Conservation (phyloP, 2,888 invertebrate genomes). For the Drosophila differens region DNA sequence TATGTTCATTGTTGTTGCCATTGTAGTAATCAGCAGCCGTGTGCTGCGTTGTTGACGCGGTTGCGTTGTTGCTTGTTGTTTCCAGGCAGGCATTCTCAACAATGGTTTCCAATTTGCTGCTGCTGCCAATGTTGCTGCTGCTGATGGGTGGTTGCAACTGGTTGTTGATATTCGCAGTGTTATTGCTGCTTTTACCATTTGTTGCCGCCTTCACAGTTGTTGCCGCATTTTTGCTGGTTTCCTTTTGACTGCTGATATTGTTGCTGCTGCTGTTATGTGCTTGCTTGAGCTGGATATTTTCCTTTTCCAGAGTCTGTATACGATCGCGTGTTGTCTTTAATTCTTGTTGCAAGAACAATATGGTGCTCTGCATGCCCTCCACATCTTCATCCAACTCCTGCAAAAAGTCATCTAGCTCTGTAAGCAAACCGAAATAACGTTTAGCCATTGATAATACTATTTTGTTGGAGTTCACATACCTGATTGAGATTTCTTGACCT, state of each 20-base stretch:
- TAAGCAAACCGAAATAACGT: background rate
- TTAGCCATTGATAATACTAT: background rate
- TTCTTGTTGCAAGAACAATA: constrained; percentile 96
- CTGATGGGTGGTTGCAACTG: constrained; percentile 49
- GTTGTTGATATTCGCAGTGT: constrained; percentile 34
- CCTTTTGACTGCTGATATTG: constrained; percentile 46
- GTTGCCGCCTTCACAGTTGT: constrained; percentile 8
- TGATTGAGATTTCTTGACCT: constrained; percentile 98
- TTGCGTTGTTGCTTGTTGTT: constrained; percentile 21
- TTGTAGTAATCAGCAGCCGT: constrained; percentile 50
- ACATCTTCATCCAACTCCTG: constrained; percentile 98
- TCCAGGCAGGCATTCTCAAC: constrained; percentile 75
- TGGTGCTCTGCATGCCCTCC: constrained; percentile 99
- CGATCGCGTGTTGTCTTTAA: constrained; percentile 92
- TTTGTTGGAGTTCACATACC: constrained; percentile 86
- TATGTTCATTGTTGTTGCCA: constrained; percentile 54
- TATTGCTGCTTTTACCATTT: constrained; percentile 61
- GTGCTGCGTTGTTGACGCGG: constrained; percentile 6
- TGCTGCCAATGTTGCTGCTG: constrained; percentile 7
- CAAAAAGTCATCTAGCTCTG: constrained; percentile 97
- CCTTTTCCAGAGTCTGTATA: constrained; percentile 88
- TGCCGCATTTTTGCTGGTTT: constrained; percentile 28
- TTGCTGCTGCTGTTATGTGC: constrained; percentile 29
- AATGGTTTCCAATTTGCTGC: constrained; percentile 73
- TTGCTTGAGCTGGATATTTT: constrained; percentile 84